Conservation (phyloP, 2,113 vertebrate genomes). For the Romanogobio albipinnatus region DNA sequence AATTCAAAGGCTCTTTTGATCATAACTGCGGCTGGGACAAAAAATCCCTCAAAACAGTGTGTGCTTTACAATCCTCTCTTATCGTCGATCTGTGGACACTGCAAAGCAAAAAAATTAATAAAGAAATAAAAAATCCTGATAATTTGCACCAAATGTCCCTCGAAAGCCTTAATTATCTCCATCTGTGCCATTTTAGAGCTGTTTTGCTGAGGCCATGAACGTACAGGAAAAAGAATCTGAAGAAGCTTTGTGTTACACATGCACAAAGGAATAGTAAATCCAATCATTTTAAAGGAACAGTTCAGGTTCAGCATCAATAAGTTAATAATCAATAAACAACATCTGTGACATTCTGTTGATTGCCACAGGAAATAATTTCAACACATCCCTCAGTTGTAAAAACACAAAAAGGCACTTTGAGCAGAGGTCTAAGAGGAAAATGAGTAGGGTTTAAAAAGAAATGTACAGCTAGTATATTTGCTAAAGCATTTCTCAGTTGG, state of each 20-base stretch:
- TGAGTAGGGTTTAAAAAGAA: neutral
- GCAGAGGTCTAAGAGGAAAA: neutral
- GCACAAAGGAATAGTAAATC: constrained; percentile 1
- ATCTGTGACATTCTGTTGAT: neutral
- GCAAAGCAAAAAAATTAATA: neutral
- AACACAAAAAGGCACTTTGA: neutral
- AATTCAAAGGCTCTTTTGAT: constrained; percentile 65
- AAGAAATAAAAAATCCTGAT: neutral
- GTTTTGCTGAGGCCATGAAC: constrained; percentile 16
- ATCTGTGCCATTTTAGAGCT: constrained; percentile 55
- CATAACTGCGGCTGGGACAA: constrained; percentile 70
- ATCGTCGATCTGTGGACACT: neutral
- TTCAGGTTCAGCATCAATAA: neutral
- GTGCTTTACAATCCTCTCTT: constrained; percentile 4
- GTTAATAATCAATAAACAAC: neutral
- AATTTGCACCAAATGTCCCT: neutral
- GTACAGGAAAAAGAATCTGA: constrained; percentile 7
- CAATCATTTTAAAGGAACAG: neutral
- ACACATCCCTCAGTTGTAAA: neutral
- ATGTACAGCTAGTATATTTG: neutral
- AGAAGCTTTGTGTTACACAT: constrained; percentile 5
- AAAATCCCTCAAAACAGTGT: constrained; percentile 66
- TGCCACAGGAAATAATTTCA: neutral
- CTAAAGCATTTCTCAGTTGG: neutral
- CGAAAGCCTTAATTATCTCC: constrained; percentile 39